Conservation (phyloP, 1,140 invertebrate species). For the Popillia japonica region DNA sequence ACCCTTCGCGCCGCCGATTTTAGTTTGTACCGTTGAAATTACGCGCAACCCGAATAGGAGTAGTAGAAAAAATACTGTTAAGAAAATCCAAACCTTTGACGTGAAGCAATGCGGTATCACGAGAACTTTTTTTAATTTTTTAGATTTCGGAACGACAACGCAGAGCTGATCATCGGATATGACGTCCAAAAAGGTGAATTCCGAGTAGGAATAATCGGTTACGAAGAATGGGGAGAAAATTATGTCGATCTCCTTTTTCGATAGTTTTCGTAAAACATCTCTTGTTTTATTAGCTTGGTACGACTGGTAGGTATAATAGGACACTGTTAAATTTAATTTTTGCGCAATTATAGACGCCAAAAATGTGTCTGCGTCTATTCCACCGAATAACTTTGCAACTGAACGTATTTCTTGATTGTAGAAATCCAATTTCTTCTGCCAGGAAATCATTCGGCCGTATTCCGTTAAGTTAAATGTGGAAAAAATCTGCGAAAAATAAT, state of each 20-base stretch:
- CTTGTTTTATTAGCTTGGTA: not conserved
- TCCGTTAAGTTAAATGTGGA: not conserved
- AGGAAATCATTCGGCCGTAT: not conserved
- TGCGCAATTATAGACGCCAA: not conserved
- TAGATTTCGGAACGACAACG: slow-evolving; percentile 11
- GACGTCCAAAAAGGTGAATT: not conserved
- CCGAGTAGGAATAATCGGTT: not conserved
- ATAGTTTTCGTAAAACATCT: not conserved
- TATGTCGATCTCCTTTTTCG: not conserved
- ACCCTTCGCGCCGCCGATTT: not conserved
- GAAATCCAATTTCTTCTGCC: not conserved
- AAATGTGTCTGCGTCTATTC: not conserved
- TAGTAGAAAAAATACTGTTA: not conserved
- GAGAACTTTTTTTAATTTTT: not conserved
- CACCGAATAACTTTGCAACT: not conserved
- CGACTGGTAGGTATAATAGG: not conserved
- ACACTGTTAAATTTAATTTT: not conserved
- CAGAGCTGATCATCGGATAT: not conserved
- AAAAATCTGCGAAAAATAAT: not conserved
- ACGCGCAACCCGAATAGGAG: not conserved
- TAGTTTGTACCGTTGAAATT: not conserved
- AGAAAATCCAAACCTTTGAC: not conserved
- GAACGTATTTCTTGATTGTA: not conserved
- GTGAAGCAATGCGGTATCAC: not conserved
- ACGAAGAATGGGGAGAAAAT: not conserved